Base-by-base conservation (phyloP, 53 echinoderm and acorn worm genomes). In the Holothuria scabra region DNA sequence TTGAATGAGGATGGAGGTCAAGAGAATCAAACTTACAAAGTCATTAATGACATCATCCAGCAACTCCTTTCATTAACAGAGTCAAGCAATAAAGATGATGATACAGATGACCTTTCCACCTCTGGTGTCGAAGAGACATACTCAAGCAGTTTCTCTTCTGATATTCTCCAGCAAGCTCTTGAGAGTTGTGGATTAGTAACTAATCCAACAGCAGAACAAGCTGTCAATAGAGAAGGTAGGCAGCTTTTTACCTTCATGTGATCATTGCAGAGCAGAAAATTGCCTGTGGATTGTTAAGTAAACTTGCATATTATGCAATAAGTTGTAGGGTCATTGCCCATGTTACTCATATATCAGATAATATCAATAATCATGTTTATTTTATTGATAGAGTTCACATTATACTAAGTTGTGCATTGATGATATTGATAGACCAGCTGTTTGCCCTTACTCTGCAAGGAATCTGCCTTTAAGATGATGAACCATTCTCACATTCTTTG, bases 161-260 rank as follows among this genome's bases (percentile, higher is more conserved):
- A 94, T 58, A 94, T 97, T 76, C 67, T 97, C 28, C 93, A 97
- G 61, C 92, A 97, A 82, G 97, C 97, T 21, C 86, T 97, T 61
- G 94, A 92, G 55, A 94, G 91, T 57, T 92, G 94, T 79, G 97
- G 97, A 66, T 92, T 34, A 52, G 18, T 52, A 52, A 72, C 79
- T 46, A 79, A 44, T 46, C 71, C 38, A 70, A 41, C 21, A 37
- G 86, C 82, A 82, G 38, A 63, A 20, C 11, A 29, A 22, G 11
- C 63, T 61, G 24, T 63, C 22, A 37, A 31, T 49, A 19, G 32
- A 64, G 31, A 64, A 28, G 22, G 65, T 64, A 64, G 20, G 28
- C 20, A 64, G 10, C 8, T 24, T 64, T 64, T 64, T 10, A 64
- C 12, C 5, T 28, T 5, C 20, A 64, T 1, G 18, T 52, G 1